Percentiles rank a stretch among this genome's conserved stretches.
phyloP scores from a whole-genome alignment of 2,888 invertebrate genomes.

The Andrena bucephala region DNA sequence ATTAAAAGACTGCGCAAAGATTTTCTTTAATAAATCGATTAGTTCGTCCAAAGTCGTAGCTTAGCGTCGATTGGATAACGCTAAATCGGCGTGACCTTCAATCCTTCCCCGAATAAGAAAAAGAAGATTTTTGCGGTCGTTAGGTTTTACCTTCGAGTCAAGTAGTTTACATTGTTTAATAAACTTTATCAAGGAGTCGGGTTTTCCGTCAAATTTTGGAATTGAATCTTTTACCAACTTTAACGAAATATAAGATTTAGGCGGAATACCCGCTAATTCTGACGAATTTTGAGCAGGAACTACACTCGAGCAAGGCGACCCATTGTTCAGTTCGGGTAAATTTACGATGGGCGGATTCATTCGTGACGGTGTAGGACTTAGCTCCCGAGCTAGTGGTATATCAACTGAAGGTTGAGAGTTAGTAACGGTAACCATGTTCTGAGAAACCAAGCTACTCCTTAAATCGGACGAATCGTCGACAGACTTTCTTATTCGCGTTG shows the following conservation, averaged over 20 bases:
- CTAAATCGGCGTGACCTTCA: neutral
- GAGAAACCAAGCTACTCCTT: no score
- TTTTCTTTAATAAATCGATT: neutral
- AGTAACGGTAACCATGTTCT: no score
- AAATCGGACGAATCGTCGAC: no score
- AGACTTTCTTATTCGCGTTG: no score
- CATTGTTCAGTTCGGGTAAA: neutral
- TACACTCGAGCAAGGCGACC: neutral
- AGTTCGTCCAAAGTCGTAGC: neutral
- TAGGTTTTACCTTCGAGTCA: neutral
- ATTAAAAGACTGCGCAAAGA: neutral
- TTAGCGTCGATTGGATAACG: neutral
- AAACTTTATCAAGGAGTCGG: neutral
- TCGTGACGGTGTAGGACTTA: neutral
- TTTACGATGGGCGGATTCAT: neutral
- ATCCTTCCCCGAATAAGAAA: neutral
- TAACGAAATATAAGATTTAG: neutral
- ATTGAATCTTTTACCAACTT: neutral
- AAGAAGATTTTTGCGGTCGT: neutral
- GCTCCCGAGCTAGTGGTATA: neutral
- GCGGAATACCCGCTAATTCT: fast-evolving
- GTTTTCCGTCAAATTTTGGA: neutral
- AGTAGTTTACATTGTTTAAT: neutral
- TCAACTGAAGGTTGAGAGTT: no score
- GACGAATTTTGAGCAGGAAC: neutral